Base-by-base conservation (phyloP, 2,888 invertebrate genomes). In the Nomada goodeniana region DNA sequence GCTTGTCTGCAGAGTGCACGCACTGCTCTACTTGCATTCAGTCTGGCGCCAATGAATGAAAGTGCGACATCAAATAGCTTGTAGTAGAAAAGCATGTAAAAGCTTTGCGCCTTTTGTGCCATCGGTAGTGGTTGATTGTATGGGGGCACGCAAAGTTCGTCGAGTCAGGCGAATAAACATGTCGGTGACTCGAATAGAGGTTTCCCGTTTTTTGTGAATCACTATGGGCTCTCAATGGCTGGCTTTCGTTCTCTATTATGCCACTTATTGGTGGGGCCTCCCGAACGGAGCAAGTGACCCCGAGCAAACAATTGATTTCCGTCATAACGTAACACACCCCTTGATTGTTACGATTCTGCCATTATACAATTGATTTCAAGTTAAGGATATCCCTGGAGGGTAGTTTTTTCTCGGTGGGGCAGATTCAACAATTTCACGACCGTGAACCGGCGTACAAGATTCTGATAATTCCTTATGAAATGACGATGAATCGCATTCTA, bases 1-100 rank as follows among this genome's bases (percentile, higher is more conserved):
- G 69, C 59, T 76, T 71, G 77, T 86, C 87, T 75, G 78, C 68
- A 71, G 68, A 77, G 76, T 69, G 75, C 59, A 73, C 53, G 61
- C 50, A 57, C 52, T 72, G 69, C 67, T 77, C 71, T 59, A 57
- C 74, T 61, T 63, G 70, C 77, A 55, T 77, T 76, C 80, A 59
- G 18, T 44, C 36, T 72, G 75, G 69, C 67, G 71, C 74, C 87
- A 70, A 77, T 75, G 75, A 86, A 80, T 65, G 69, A 67, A 64
- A 68, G 65, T 65, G 72, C 67, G 69, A 64, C 84, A 23, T 52
- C n/a, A 60, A 55, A 26, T 69, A 77, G 26, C 72, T 60, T 57
- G n/a, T 50, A 36, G 68, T 53, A 68, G 36, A 72, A 76, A 76
- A 69, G 71, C 60, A 13, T 67, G 61, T 55, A 59, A 73, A 68